Base-by-base conservation (phyloP, 2,888 invertebrate species). In the Pammene aurita region DNA sequence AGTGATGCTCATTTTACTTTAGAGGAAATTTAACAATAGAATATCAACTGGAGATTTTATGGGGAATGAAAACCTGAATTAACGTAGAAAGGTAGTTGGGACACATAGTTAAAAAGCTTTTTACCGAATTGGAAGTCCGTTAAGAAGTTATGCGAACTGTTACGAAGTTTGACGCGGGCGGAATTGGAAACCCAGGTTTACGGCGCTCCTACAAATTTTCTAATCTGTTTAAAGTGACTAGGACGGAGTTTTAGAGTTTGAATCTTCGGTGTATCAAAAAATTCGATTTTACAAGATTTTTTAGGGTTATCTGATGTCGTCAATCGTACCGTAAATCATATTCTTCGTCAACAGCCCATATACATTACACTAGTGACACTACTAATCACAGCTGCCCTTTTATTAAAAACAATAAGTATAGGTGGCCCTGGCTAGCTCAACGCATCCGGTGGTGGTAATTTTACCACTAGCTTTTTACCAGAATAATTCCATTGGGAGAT, bases 111-210 rank as follows among this genome's bases (percentile, higher is more conserved):
- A 60, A 61, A 55, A 67, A 67, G 54, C 60, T 67, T 55, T 61
- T 67, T 61, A 61, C 60, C 60, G 54, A 61, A 67, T 66, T 67
- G 66, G 60, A 54, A 54, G 44, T 67, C 54, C 66, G 66, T 41
- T 55, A 67, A 38, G 46, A 61, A 67, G 66, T 60, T 67, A 67
- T 54, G 18, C 50, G 44, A 42, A 52, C 42, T 52, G 44, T 66
- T 60, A 52, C 52, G 58, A 66, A 66, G 60, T 67, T 67, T 61
- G 54, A 67, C 18, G 14, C 46, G 46, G 16, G 14, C 46, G 54
- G 66, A 67, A 61, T 67, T 55, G 54, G 60, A 60, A 60, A 44
- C 35, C 52, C 16, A 35, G 50, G 52, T 16, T 50, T 35, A 42
- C 16, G 50, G 52, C 44, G 35, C 52, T 18, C 50, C 42, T 42